phyloP scores from a whole-genome alignment of 2,113 vertebrate genomes.

The Odocoileus virginianus region DNA sequence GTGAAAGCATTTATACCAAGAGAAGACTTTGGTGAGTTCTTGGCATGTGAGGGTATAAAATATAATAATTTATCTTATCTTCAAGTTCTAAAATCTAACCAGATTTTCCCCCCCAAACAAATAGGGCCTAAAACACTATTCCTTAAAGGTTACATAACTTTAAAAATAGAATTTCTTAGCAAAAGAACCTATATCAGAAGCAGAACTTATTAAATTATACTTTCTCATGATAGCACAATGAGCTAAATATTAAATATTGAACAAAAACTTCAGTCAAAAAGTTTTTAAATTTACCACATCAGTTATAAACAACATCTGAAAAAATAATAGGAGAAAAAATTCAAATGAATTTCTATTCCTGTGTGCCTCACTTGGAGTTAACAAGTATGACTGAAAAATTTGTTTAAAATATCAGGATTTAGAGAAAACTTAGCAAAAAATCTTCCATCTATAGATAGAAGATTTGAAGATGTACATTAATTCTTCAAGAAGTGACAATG shows the following conservation, averaged over 20 bases:
- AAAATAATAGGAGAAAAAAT: neutral
- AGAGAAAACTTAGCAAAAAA: neutral
- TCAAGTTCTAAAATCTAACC: neutral
- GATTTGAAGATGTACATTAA: neutral
- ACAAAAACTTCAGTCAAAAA: neutral
- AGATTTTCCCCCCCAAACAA: neutral
- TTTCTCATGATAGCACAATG: neutral
- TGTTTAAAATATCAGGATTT: neutral
- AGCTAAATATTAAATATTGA: neutral
- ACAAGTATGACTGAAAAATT: neutral
- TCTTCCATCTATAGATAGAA: neutral
- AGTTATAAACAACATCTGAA: neutral
- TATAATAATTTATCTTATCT: neutral
- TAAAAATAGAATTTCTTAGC: constrained; percentile 30
- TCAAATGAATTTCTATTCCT: neutral
- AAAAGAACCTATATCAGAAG: neutral
- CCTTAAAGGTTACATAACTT: neutral
- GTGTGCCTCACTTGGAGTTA: neutral
- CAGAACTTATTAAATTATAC: neutral
- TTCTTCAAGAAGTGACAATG: neutral
- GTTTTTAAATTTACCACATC: neutral
- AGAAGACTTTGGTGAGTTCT: constrained; percentile 15
- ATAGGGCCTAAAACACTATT: neutral
- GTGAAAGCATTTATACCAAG: neutral
- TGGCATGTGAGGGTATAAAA: neutral